phyloP scores from a whole-genome alignment of 30 jellyfish, hydroid and myxozoan species.

The Catostylus mosaicus region DNA sequence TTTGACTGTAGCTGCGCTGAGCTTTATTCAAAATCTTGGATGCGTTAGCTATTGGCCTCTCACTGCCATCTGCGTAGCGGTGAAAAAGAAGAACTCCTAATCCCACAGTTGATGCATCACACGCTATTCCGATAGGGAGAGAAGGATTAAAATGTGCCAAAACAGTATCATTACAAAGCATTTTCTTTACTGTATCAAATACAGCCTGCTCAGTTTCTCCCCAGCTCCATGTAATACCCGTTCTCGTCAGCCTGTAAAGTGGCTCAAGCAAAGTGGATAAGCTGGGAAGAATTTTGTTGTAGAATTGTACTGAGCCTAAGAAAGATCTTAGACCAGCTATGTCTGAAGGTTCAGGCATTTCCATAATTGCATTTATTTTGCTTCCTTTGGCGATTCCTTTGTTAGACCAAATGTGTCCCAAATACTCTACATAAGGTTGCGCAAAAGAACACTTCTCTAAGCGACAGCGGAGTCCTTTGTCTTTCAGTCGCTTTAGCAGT shows the following conservation, averaged over 20 bases:
- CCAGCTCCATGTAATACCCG: conserved; percentile 46
- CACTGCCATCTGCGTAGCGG: conserved; percentile 41
- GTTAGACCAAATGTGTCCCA: neutral
- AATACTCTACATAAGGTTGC: conserved; percentile 9
- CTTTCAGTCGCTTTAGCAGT: conserved; percentile 13
- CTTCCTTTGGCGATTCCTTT: conserved; percentile 17
- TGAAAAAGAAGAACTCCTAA: conserved; percentile 49
- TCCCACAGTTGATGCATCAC: conserved; percentile 44
- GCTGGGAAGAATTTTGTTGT: conserved; percentile 3
- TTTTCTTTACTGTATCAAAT: conserved; percentile 17
- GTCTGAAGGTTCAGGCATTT: conserved; percentile 31
- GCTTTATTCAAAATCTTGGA: conserved; percentile 37
- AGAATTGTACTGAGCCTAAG: conserved; percentile 35
- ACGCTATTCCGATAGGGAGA: conserved; percentile 36
- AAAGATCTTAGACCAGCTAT: neutral
- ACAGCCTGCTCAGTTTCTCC: conserved; percentile 20
- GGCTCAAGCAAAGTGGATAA: conserved; percentile 11
- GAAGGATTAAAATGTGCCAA: conserved; percentile 59
- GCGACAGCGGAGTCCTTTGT: conserved; percentile 10
- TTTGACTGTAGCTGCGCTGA: conserved; percentile 48
- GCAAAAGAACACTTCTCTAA: conserved; percentile 8
- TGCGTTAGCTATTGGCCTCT: conserved; percentile 50
- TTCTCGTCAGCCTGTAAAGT: conserved; percentile 12
- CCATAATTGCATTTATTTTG: conserved; percentile 1
- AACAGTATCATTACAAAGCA: conserved; percentile 30